phyloP scores from a whole-genome alignment of 2,797 vertebrate species.

The Limnodromus scolopaceus region DNA sequence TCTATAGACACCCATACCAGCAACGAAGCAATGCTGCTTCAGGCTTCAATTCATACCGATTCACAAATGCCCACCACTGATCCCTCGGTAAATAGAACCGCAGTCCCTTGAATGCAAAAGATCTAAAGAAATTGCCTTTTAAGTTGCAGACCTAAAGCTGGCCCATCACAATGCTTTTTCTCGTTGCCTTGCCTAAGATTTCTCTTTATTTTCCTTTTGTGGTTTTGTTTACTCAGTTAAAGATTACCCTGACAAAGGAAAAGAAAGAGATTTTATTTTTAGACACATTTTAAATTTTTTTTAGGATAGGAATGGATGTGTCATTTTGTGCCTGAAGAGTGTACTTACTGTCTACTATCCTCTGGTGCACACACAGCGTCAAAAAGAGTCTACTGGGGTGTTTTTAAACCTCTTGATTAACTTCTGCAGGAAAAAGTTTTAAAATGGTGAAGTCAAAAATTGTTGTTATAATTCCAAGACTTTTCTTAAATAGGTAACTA shows the following conservation, averaged over 20 bases:
- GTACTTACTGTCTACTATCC: background rate
- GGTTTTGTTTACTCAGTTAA: slow-evolving; percentile 27
- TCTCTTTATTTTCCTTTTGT: slow-evolving; percentile 27
- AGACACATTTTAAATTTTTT: background rate
- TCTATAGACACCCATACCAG: slow-evolving; percentile 20
- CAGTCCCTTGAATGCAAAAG: background rate
- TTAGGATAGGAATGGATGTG: background rate
- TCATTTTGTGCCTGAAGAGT: background rate
- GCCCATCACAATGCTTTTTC: slow-evolving; percentile 10
- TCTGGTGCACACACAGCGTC: background rate
- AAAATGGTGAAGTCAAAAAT: background rate
- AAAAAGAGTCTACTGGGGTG: background rate
- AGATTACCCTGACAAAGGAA: slow-evolving; percentile 34
- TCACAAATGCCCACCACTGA: slow-evolving; percentile 23
- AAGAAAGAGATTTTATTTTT: background rate
- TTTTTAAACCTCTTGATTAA: background rate
- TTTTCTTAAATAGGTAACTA: background rate
- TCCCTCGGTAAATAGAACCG: slow-evolving; percentile 20
- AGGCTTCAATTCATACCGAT: background rate
- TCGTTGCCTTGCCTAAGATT: background rate
- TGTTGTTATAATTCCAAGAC: background rate
- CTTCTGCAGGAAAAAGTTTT: background rate
- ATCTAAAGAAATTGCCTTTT: slow-evolving; percentile 31
- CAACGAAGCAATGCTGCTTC: background rate
- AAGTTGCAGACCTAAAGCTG: slow-evolving; percentile 35